Base-by-base conservation (phyloP, 2,797 vertebrate species). In the Cirrhinus mrigala region DNA sequence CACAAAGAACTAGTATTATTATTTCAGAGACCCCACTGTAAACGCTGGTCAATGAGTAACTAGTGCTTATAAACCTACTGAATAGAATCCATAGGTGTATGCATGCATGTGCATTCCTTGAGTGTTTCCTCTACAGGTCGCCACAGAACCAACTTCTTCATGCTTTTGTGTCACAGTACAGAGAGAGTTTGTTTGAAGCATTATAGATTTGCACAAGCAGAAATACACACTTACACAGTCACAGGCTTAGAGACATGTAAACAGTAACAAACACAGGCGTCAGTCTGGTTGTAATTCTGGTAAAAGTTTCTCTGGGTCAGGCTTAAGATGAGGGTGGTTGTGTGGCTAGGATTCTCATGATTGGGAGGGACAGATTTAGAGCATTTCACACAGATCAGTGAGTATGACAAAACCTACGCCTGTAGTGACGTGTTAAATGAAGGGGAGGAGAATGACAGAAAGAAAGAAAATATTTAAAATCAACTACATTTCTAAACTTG, bases 21-120 rank as follows among this genome's bases (percentile, higher is more conserved):
- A 82, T 86, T 81, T 60, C 77, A 62, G 44, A 74, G 52, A 33
- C 37, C 60, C 74, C 77, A 84, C 81, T 86, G 85, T 82, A 90
- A 79, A 66, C 66, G 27, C 20, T 79, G 56, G 81, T 82, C 27
- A 89, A 89, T 88, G 79, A 89, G 81, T 89, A 88, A 86, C 85
- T 70, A 29, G 40, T 14, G 48, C 46, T 62, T 33, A 44, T 48
- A 64, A 78, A 73, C 46, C 24, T 71, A 66, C 75, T 82, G 52
- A 87, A 75, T 64, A 75, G 64, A 68, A 64, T n/a, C 24, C 52
- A 56, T 73, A 85, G 69, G 46, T 60, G 79, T 70, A 33, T 60
- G 71, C 54, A 68, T 83, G 76, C 52, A 44, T 14, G 68, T 60
- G 68, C 37, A 85, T 74, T 88, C 70, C 75, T 76, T 52, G 27